Evolutionary conservation across 2,888 invertebrate genomes (phyloP).

Genomic region (Adela reaumurella): DNA sequence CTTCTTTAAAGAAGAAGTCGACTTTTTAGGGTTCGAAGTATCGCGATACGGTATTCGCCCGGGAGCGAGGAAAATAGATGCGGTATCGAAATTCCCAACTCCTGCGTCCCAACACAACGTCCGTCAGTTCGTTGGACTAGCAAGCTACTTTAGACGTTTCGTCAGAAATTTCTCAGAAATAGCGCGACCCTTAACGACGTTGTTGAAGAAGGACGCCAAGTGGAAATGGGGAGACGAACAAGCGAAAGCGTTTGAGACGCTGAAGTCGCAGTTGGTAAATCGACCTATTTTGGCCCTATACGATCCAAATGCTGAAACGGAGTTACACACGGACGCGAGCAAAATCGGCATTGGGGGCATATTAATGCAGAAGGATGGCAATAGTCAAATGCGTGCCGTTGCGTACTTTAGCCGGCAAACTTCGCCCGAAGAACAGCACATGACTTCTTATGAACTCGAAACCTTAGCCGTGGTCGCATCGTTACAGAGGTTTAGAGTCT

Average conservation of each 20-base stretch:
- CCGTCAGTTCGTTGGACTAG: conserved; percentile 17
- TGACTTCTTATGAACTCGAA: conserved; percentile 23
- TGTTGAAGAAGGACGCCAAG: conserved; percentile 8
- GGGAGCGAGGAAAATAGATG: conserved; percentile 11
- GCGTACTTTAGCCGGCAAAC: conserved; percentile 20
- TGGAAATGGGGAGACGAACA: conserved; percentile 14
- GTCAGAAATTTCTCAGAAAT: conserved; percentile 15
- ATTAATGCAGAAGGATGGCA: conserved; percentile 15
- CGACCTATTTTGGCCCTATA: conserved; percentile 19
- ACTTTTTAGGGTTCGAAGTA: conserved; percentile 17
- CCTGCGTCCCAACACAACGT: conserved; percentile 15
- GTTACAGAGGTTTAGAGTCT: conserved; percentile 20
- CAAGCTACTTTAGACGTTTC: conserved; percentile 19
- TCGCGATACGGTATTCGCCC: conserved; percentile 13
- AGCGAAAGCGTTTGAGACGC: conserved; percentile 11
- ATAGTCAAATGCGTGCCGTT: conserved; percentile 11
- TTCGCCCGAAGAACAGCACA: conserved; percentile 17
- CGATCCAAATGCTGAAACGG: conserved; percentile 13
- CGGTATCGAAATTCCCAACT: conserved; percentile 10
- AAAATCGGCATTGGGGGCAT: conserved; percentile 18
- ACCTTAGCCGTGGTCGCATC: conserved; percentile 21
- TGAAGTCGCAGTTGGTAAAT: conserved; percentile 14
- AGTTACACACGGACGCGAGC: conserved; percentile 24
- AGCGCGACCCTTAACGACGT: conserved; percentile 15
- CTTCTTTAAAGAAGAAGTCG: conserved; percentile 14